Base-by-base conservation (phyloP, 64 coral and sea anemone genomes). In the Pachyseris speciosa region DNA sequence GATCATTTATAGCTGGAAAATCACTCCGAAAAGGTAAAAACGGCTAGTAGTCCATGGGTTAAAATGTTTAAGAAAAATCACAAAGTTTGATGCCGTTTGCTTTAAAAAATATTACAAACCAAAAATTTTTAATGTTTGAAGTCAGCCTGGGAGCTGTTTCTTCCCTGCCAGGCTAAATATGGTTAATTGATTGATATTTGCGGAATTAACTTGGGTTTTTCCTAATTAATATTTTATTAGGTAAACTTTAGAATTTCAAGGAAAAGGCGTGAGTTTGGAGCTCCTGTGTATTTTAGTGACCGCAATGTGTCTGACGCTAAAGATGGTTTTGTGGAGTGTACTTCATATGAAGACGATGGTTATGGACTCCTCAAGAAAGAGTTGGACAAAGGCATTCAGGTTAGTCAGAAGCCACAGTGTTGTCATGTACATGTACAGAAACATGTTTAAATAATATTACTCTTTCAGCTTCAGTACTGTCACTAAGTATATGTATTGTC, bases 261-360 rank as follows among this genome's bases (percentile, higher is more conserved):
- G 65, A 89, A 89, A 55, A 88, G 97, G 55, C 78, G 86, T 37
- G 97, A 99, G 59, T 99, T 99, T 91, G 97, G 97, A 27, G 97
- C 73, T 68, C 93, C 97, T 75, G 86, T 95, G 15, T 74, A 16
- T 48, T 99, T 99, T 48, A 89, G 78, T 86, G 89, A 94, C 50
- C 86, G 90, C 10, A 99, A 74, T 85, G 97, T 88, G 19, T 64
- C 70, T 69, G 89, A 84, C 57, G 86, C 94, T n/a, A 99, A 99
- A 64, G 97, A 95, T 95, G 93, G 89, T 16, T 78, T 95, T 28
- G 78, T 99, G 19, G 97, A 99, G 58, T 99, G 97, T n/a, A 93
- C 90, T 32, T 95, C 97, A 7, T 99, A 86, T 90, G 97, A 99
- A 53, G 97, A 99, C 74, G 97, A 99, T 32, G 90, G 83, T 58